Conservation (phyloP, 53 echinoderm and acorn worm species). For the Glandiceps talaboti region DNA sequence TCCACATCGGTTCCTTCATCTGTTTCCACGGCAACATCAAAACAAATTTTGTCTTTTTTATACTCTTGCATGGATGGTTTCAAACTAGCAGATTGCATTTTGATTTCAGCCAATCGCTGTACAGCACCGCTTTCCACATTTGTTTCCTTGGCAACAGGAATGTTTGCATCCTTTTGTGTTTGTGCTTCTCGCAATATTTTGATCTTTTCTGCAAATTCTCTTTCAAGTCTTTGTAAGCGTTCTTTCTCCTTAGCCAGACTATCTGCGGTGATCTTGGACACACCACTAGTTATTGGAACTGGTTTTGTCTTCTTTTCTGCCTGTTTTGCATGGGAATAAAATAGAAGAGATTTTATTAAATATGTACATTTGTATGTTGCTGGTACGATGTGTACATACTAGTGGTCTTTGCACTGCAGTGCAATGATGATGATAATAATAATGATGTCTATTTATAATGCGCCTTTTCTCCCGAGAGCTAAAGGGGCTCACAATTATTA, state of each 20-base stretch:
- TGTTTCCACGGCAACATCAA: constrained; percentile 10
- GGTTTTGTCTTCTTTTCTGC: too few relatives aligned
- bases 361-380: too few relatives aligned
- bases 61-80: constrained; percentile 72
- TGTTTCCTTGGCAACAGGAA: constrained; percentile 6
- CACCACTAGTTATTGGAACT: too few relatives aligned
- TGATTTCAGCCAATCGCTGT: not conserved
- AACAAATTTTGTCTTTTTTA: constrained; percentile 65
- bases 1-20: not conserved
- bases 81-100: constrained; percentile 16
- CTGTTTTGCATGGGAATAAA: too few relatives aligned
- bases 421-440: too few relatives aligned
- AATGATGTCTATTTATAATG: too few relatives aligned
- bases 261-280: too few relatives aligned
- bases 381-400: too few relatives aligned
- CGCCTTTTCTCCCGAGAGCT: too few relatives aligned
- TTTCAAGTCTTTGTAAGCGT: constrained; percentile 61
- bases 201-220: constrained; percentile 62
- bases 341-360: too few relatives aligned
- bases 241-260: not conserved
- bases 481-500: too few relatives aligned
- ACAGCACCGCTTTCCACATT: not conserved
- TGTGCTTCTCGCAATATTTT: constrained; percentile 25
- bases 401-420: too few relatives aligned
- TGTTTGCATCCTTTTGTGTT: constrained; percentile 20